Conservation (phyloP, 2,888 invertebrate genomes). For the Sphaerophoria rueppellii region DNA sequence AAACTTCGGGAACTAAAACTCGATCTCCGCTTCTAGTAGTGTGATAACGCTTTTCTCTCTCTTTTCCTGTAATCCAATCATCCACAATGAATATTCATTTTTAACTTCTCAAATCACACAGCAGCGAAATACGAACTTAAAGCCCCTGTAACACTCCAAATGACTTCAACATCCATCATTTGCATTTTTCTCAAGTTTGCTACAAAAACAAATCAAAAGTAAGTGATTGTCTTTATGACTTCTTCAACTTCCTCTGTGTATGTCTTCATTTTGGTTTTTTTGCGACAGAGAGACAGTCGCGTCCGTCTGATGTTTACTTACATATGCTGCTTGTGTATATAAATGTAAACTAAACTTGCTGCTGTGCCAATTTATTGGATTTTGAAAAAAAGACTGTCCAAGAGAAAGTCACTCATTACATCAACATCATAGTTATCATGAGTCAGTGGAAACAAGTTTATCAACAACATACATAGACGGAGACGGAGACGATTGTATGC, state of each 20-base stretch:
- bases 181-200: slow-evolving; percentile 4
- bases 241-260: slow-evolving; percentile 23
- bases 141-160: neutral
- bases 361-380: slow-evolving; percentile 55
- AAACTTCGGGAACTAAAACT: neutral
- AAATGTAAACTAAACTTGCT: slow-evolving; percentile 13
- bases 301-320: neutral
- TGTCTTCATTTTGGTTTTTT: neutral
- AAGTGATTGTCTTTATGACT: slow-evolving; percentile 30
- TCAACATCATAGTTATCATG: slow-evolving; percentile 48
- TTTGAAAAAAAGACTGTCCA: slow-evolving; percentile 29
- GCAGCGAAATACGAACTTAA: neutral
- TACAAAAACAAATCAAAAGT: neutral
- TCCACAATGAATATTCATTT: slow-evolving; percentile 9
- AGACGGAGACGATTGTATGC: slow-evolving; percentile 36
- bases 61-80: slow-evolving; percentile 29
- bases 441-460: slow-evolving; percentile 67
- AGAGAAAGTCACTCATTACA: slow-evolving; percentile 73
- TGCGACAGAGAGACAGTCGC: no score
- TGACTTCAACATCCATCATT: slow-evolving; percentile 20
- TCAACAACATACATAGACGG: neutral
- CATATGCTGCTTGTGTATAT: neutral
- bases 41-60: neutral
- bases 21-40: neutral
- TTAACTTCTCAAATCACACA: neutral